Base-by-base conservation (phyloP, 2,797 vertebrate species). In the Peromyscus aztecus region DNA sequence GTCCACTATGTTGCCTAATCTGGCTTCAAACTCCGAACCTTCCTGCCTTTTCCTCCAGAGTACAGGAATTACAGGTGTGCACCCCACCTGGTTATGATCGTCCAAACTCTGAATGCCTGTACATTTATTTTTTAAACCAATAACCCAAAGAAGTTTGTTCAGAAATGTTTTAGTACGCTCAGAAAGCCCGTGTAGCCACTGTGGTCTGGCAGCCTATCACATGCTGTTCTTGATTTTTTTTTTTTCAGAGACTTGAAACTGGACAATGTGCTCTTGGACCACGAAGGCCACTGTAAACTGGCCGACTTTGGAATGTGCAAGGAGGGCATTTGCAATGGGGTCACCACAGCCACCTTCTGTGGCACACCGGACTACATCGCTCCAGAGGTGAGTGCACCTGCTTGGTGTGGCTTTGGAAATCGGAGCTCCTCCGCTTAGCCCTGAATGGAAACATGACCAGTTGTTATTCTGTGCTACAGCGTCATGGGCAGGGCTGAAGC, bases 291-390 rank as follows among this genome's bases (percentile, higher is more conserved):
- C 98, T 99, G 99, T 98, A 99, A 99, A 95, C 99, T 99, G 98
- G 99, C 99, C 4, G 99, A 99, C 98, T 99, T 99, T 6, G 99
- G 99, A 63, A 99, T 99, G 99, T 99, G 99, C 98, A 99, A 99
- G 97, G 99, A 99, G 97, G 99, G 99, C 67, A 99, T 99, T 94
- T 99, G 98, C 0, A 98, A 99, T 3, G 99, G 99, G 6, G 97
- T 98, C 71, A 99, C 99, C 95, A 99, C 99, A 0, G 99, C 98
- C n/a, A 99, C 99, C 0, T 99, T 99, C 98, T 99, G 99, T 57
- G 99, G 99, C 95, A 99, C 99, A 0, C 99, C 99, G 0, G 99
- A 99, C 98, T 99, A 99, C 96, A 99, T 99, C 0, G 99, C 99
- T 94, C 99, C 99, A 0, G 99, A 99, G 99, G 99, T 99, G 98